Evolutionary conservation across 2,797 vertebrate genomes (phyloP).

Genomic region (Octomys mimax): DNA sequence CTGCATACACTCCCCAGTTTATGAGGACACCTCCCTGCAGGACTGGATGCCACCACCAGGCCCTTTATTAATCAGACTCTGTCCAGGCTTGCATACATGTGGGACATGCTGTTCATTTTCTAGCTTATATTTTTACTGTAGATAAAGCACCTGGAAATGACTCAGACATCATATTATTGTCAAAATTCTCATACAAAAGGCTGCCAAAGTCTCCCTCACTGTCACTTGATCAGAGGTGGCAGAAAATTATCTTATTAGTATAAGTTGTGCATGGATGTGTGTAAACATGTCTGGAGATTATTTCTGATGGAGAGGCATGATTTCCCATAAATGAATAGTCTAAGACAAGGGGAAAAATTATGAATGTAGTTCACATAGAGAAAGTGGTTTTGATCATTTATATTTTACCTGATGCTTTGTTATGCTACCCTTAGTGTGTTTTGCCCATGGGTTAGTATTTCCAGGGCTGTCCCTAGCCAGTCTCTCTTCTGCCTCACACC

Average conservation of each 20-base stretch:
- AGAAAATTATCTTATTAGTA: constrained; percentile 28
- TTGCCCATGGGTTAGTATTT: background rate
- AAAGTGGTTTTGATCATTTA: background rate
- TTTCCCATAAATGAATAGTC: constrained; percentile 4
- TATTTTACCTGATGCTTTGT: background rate
- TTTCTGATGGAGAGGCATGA: background rate
- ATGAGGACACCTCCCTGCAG: background rate
- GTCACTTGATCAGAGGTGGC: constrained; percentile 31
- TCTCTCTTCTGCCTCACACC: background rate
- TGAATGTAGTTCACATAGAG: background rate
- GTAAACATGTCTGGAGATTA: background rate
- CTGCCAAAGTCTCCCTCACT: constrained; percentile 13
- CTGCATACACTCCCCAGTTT: background rate
- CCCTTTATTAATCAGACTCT: background rate
- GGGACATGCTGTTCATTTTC: background rate
- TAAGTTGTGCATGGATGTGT: background rate
- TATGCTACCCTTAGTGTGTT: background rate
- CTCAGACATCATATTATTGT: constrained; percentile 32
- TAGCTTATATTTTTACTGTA: background rate
- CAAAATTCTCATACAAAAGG: constrained; percentile 40
- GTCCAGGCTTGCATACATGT: background rate
- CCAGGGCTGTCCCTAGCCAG: no score
- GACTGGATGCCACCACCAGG: background rate
- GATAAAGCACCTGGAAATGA: constrained; percentile 29
- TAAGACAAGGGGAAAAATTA: background rate